phyloP scores from a whole-genome alignment of 2,888 invertebrate genomes.

The Caenorhabditis afra region DNA sequence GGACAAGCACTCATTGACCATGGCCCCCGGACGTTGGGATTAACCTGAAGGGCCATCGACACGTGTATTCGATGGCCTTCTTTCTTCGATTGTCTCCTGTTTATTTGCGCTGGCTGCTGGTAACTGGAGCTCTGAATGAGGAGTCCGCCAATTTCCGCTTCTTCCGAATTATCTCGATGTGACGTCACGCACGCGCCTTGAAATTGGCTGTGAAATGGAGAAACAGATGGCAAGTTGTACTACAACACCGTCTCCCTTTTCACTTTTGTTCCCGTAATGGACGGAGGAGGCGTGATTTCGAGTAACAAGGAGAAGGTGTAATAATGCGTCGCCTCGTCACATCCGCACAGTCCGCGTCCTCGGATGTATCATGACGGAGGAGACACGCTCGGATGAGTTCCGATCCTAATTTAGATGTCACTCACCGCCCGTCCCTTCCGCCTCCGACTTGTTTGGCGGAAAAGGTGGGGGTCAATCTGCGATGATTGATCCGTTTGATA shows the following conservation, averaged over 20 bases:
- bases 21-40: constrained; percentile 47
- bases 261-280: constrained; percentile 46
- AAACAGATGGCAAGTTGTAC: neutral
- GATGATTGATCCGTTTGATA: constrained; percentile 57
- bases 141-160: constrained; percentile 45
- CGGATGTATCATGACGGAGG: constrained; percentile 49
- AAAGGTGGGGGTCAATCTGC: constrained; percentile 47
- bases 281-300: constrained; percentile 49
- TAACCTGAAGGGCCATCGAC: constrained; percentile 56
- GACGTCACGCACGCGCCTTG: constrained; percentile 12
- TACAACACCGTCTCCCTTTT: neutral
- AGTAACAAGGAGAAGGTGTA: constrained; percentile 49
- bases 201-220: constrained; percentile 26
- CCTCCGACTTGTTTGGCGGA: constrained; percentile 39
- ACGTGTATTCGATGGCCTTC: constrained; percentile 35
- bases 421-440: constrained; percentile 18
- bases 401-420: constrained; percentile 58
- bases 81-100: constrained; percentile 42
- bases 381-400: constrained; percentile 58
- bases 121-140: constrained; percentile 35
- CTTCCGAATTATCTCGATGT: constrained; percentile 36
- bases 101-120: constrained; percentile 38
- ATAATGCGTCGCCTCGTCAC: constrained; percentile 35
- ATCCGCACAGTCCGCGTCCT: constrained; percentile 37
- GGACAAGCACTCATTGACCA: constrained; percentile 58